phyloP scores from a whole-genome alignment of 2,888 invertebrate species.

The Oscheius sp. region DNA sequence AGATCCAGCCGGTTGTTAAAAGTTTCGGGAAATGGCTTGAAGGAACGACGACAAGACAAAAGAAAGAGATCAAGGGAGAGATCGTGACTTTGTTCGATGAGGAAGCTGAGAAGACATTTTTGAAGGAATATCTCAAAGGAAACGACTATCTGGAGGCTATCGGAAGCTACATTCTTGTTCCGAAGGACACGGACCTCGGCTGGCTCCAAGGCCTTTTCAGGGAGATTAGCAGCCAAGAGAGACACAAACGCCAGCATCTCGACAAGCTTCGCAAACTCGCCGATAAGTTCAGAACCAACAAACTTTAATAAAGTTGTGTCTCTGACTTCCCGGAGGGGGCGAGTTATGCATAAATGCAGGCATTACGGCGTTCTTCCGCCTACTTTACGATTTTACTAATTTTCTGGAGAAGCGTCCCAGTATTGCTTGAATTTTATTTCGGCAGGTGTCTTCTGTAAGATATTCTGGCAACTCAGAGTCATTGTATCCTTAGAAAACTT shows the following conservation, averaged over 20 bases:
- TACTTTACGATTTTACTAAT: too few relatives aligned
- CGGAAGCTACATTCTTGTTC: neutral
- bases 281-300: neutral
- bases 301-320: slow-evolving; percentile 12
- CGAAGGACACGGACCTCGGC: slow-evolving; percentile 1
- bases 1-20: neutral
- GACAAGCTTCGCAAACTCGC: neutral
- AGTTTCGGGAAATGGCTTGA: neutral
- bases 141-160: slow-evolving; percentile 12
- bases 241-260: neutral
- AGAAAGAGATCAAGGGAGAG: neutral
- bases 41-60: neutral
- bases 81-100: slow-evolving; percentile 13
- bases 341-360: too few relatives aligned
- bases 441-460: too few relatives aligned
- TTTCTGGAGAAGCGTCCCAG: too few relatives aligned
- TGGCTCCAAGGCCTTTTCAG: neutral
- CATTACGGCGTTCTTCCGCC: too few relatives aligned
- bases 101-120: neutral
- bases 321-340: too few relatives aligned
- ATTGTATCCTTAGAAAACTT: too few relatives aligned
- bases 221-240: neutral
- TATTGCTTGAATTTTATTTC: too few relatives aligned
- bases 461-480: too few relatives aligned
- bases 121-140: neutral